phyloP scores from a whole-genome alignment of 2,797 vertebrate genomes.

The Pteronotus mesoamericanus region DNA sequence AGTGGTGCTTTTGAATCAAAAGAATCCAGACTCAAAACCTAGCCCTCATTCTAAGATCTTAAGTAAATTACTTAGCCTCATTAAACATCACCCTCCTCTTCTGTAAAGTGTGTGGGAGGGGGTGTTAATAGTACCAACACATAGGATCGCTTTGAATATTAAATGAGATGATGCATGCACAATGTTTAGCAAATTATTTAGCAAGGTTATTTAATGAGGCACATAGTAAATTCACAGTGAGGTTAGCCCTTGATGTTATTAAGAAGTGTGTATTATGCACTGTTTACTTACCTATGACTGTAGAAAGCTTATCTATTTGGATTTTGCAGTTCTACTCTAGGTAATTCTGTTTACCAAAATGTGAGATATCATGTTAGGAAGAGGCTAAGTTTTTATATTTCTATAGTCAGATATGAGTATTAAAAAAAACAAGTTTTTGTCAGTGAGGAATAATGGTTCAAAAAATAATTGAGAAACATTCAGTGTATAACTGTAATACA shows the following conservation, averaged over 20 bases:
- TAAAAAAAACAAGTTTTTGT: not conserved
- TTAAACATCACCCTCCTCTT: not conserved
- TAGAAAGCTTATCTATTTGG: not conserved
- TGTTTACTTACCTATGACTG: not conserved
- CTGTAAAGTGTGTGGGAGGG: not conserved
- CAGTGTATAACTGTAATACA: not conserved
- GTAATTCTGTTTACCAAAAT: not conserved
- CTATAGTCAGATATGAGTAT: not conserved
- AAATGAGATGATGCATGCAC: not conserved
- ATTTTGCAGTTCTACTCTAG: not conserved
- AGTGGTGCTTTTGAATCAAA: not conserved
- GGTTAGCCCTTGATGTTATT: not conserved
- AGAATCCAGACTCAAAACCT: not conserved
- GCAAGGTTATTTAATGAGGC: not conserved
- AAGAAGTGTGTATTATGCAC: not conserved
- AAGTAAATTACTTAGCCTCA: not conserved
- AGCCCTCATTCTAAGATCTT: not conserved
- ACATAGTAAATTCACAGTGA: not conserved
- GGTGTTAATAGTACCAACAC: not conserved
- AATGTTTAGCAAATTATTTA: not conserved
- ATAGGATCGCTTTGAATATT: not conserved
- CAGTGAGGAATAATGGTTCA: not conserved
- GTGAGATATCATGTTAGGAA: not conserved
- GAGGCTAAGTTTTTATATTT: not conserved
- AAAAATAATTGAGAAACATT: not conserved